Evolutionary conservation across 1,140 invertebrate species (phyloP).

Genomic region (Penaeus vannamei): DNA sequence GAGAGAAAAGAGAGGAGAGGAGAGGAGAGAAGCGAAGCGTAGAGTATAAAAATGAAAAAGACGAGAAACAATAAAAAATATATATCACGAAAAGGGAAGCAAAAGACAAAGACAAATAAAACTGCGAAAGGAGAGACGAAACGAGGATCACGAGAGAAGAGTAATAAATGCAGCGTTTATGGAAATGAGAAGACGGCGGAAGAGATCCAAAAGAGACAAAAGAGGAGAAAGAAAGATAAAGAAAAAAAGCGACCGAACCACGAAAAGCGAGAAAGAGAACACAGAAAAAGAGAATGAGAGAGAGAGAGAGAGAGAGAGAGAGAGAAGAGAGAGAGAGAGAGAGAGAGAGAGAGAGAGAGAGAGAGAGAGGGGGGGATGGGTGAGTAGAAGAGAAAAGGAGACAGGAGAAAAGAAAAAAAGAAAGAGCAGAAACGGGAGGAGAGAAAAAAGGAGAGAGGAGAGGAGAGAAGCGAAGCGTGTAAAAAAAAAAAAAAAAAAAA

Average conservation of each 20-base stretch:
- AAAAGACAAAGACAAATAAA: not conserved
- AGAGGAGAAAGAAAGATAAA: not conserved
- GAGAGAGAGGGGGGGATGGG: not conserved
- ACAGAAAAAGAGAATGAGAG: not conserved
- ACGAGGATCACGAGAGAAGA: not conserved
- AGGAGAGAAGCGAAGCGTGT: not conserved
- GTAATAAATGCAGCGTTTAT: no score
- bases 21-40: not conserved
- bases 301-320: no score
- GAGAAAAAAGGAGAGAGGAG: not conserved
- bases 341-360: constrained; percentile 10
- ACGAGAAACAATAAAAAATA: not conserved
- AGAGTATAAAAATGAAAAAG: not conserved
- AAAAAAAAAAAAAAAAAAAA: no score
- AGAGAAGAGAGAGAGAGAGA: not conserved
- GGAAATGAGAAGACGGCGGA: no score
- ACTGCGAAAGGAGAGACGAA: not conserved
- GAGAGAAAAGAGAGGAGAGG: not conserved
- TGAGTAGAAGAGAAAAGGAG: no score
- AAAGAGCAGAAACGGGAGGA: not conserved
- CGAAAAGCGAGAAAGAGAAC: not conserved
- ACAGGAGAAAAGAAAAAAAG: not conserved
- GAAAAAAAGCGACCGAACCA: not conserved
- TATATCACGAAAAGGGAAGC: not conserved
- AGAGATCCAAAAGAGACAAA: not conserved